Evolutionary conservation across 2,888 invertebrate genomes (phyloP).

Genomic region (Rhabditoides inermis): DNA sequence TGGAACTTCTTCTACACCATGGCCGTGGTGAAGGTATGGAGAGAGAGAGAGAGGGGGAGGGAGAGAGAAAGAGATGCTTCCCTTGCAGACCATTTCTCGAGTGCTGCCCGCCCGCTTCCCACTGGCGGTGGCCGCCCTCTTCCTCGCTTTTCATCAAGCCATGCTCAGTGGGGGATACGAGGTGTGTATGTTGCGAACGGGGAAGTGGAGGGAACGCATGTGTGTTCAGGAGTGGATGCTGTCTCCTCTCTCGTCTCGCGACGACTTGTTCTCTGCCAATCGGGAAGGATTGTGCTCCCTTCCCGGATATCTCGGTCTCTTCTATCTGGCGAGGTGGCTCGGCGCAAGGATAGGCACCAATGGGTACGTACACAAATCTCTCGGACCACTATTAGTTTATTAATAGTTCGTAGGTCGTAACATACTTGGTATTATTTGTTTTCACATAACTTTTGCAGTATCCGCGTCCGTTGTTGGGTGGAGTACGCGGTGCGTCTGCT

Average conservation of each 20-base stretch:
- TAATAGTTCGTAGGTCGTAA: background rate
- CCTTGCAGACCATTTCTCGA: background rate
- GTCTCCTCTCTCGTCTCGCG: conserved; percentile 17
- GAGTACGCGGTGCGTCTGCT: conserved; percentile 15
- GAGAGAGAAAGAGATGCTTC: background rate
- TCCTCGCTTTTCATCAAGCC: conserved; percentile 19
- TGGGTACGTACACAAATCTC: conserved; percentile 10
- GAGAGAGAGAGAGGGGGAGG: conserved; percentile 6
- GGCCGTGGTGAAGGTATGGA: conserved; percentile 66
- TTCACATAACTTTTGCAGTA: conserved; percentile 13
- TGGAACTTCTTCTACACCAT: conserved; percentile 97
- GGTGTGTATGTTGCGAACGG: background rate
- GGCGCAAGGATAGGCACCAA: conserved; percentile 26
- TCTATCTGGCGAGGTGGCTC: conserved; percentile 62
- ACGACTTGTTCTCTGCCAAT: conserved; percentile 68
- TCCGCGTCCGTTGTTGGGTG: conserved; percentile 26
- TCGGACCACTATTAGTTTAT: background rate
- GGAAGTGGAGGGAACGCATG: background rate
- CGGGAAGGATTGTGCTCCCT: conserved; percentile 80
- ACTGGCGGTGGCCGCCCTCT: conserved; percentile 7
- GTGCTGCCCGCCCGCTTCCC: conserved; percentile 18
- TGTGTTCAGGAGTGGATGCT: conserved; percentile 28
- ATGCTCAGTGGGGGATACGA: conserved; percentile 17
- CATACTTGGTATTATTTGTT: background rate
- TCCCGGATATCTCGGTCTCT: conserved; percentile 75